Base-by-base conservation (phyloP, 2,888 invertebrate genomes). In the Rhagonycha lutea region DNA sequence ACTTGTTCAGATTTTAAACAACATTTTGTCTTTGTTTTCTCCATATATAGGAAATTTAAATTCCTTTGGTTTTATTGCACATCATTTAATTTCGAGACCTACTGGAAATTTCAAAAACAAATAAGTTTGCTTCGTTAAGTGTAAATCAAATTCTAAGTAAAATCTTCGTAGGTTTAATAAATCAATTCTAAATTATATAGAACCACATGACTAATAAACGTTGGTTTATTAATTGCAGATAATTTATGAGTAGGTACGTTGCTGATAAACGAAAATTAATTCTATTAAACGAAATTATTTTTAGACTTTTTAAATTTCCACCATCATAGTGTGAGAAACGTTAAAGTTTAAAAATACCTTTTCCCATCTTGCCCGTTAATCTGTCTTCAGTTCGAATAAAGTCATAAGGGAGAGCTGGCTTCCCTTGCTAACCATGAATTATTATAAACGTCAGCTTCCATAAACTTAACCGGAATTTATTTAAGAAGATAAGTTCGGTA, bases 391-490 rank as follows among this genome's bases (percentile, higher is more conserved):
- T 14, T 68, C 32, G 47, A 61, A 65, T 76, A 65, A 73, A 67
- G 60, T 61, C 26, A 29, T 71, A 73, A 14, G 26, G 70, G 76
- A 73, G 75, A 63, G 71, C 69, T 71, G 70, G 71, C 68, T 62
- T 74, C 60, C 63, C 68, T 74, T n/a, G 47, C 47, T 47, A 47
- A 77, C 69, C 75, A 70, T 74, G 73, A 79, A 77, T 77, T 79
- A 77, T 75, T 73, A 73, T 72, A 78, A 75, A 29, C 77, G 77
- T 77, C 79, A 77, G 60, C 70, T 73, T 28, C 61, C 63, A 78
- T 78, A 74, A 73, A 47, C 72, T 79, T 71, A 77, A 79, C 71
- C 47, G 32, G 69, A 74, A 73, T 79, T 76, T 75, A 74, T 74
- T 75, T 74, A 74, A 63, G 70, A n/a, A 74, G 71, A 73, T 74